Percentiles rank a stretch among this genome's conserved stretches.
Conservation (phyloP, 2,888 invertebrate genomes). For the Mesodorylaimus sp. region DNA sequence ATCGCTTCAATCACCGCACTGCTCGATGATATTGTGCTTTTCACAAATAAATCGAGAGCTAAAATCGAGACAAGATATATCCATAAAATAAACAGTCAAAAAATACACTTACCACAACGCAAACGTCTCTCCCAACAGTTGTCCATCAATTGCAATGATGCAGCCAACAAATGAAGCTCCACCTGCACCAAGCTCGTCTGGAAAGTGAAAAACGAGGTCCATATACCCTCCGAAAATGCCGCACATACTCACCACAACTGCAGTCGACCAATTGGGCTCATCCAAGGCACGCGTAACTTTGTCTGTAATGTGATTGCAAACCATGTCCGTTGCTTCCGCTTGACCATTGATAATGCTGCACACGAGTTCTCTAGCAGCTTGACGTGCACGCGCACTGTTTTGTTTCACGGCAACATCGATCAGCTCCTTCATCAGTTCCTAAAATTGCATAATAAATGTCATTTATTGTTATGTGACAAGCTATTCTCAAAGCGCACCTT, state of each 20-base stretch:
- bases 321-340: not conserved
- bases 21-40: too few relatives aligned
- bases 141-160: not conserved
- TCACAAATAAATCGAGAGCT: not conserved
- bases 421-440: not conserved
- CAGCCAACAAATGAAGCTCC: constrained; percentile 5
- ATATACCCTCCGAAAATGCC: too few relatives aligned
- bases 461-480: too few relatives aligned
- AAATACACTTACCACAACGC: not conserved
- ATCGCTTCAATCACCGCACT: constrained; percentile 64
- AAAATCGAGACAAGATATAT: not conserved
- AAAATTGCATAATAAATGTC: too few relatives aligned
- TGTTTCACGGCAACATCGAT: not conserved
- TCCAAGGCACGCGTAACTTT: too few relatives aligned
- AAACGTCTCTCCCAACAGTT: constrained; percentile 8
- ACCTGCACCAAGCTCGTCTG: constrained; percentile 2
- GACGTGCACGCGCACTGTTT: not conserved
- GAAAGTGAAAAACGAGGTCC: not conserved
- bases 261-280: too few relatives aligned
- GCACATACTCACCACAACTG: too few relatives aligned
- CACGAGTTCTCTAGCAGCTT: not conserved
- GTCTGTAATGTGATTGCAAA: not conserved
- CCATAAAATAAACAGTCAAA: not conserved
- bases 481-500: too few relatives aligned
- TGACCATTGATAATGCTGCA: not conserved